Evolutionary conservation across 1,140 invertebrate genomes (phyloP), one percentile per base, ranked within the genome.

Genomic region (Planococcus citri): DNA sequence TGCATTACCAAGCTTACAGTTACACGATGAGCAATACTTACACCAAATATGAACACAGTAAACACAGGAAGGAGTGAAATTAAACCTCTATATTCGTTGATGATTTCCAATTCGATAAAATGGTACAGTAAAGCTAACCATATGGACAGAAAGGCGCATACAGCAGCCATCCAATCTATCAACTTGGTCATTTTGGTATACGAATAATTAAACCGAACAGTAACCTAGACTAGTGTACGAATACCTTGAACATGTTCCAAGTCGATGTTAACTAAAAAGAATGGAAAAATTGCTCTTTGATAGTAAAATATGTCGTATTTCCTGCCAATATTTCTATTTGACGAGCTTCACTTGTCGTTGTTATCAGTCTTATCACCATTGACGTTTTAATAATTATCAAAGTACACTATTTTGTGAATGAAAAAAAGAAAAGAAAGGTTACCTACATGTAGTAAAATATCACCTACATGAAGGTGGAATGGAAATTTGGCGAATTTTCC

Each of bases 51-150:
- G 3, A 64, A 17, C 10, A 64, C 25, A 3, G 25, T 64, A 21
- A 64, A 24, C 9, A 64, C 22, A 17, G 60, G 60, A 2, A 64
- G 24, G 2, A 64, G 25, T 27, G 60, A 64, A 25, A 64, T 27
- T 22, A 64, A 25, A 12, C 60, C 21, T 1, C 60, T 3, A 27
- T 64, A 64, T 64, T 64, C 60, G 22, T 64, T 64, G 17, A 64
- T 64, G 3, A 64, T 25, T 14, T 64, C 22, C 22, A 64, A 64
- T 64, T 64, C 60, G 10, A 64, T 64, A 17, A 64, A 64, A 25
- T 64, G 60, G 24, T 64, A 64, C 25, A 64, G 24, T 27, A 64
- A 2, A 1, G 60, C 60, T 27, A 64, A 20, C 60, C 60, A 64
- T 24, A 64, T 27, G 17, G 60, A 64, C 17, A 64, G 17, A 25